These are phyloP conservation scores for Ammospiza caudacuta DNA, from an alignment of 2,113 vertebrate species.

Conservation along the genomic window DNA sequence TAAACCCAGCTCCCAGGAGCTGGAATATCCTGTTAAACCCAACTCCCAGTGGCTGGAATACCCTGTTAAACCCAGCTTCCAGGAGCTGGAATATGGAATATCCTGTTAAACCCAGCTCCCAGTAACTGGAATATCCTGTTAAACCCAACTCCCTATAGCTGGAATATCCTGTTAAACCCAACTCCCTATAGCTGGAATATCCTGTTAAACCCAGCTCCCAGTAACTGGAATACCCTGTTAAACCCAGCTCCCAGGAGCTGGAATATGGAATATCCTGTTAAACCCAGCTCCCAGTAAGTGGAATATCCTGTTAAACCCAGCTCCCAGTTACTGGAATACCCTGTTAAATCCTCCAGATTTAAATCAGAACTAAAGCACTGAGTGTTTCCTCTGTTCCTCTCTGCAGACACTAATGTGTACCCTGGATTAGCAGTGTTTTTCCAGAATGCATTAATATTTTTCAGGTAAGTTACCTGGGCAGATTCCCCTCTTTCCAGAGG, in stretches of 20 bases:
- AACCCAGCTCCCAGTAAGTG: neutral
- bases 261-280: neutral
- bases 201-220: neutral
- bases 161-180: neutral
- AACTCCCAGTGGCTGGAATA: neutral
- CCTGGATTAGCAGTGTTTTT: conserved; percentile 93
- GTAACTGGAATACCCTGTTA: neutral
- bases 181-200: neutral
- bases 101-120: neutral
- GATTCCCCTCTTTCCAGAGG: neutral
- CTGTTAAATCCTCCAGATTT: neutral
- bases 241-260: neutral
- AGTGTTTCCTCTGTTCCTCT: neutral
- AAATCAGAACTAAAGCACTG: neutral
- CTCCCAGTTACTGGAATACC: neutral
- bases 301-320: neutral
- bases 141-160: neutral
- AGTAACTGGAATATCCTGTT: neutral
- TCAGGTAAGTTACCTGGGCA: conserved; percentile 81
- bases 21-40: neutral
- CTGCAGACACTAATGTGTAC: conserved; percentile 81
- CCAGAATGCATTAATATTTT: conserved; percentile 94
- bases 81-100: too few species aligned
- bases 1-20: neutral
- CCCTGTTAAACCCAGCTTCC: neutral